These are phyloP conservation scores for Condylura cristata DNA, from an alignment of 2,113 vertebrate species.

Conservation along the genomic window DNA sequence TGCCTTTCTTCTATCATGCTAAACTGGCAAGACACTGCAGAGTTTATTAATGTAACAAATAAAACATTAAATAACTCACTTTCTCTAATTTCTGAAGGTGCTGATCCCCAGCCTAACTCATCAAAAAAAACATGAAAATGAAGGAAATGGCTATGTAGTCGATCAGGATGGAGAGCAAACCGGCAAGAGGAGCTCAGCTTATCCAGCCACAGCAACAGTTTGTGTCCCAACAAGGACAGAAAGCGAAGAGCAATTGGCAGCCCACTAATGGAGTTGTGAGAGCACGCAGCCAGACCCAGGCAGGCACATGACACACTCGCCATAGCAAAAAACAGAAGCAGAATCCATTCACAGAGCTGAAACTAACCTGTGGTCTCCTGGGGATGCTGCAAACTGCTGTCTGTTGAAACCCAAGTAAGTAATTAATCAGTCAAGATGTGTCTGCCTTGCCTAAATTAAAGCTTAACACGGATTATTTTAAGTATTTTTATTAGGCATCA, in stretches of 20 bases:
- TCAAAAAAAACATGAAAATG: conserved; percentile 51
- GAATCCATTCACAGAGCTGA: background rate
- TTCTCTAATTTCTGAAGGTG: background rate
- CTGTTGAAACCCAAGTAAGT: conserved; percentile 76
- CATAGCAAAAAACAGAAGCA: background rate
- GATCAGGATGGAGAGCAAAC: conserved; percentile 40
- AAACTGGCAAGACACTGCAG: background rate
- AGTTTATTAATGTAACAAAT: conserved; percentile 24
- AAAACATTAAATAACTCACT: background rate
- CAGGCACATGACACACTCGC: conserved; percentile 58
- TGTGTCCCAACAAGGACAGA: conserved; percentile 34
- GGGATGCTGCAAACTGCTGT: conserved; percentile 65
- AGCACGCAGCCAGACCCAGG: conserved; percentile 12
- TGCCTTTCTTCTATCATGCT: background rate
- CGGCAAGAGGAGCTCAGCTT: conserved; percentile 12
- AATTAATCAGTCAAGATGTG: conserved; percentile 59
- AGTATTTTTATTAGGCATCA: background rate
- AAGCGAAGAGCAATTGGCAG: conserved; percentile 51
- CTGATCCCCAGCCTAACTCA: background rate
- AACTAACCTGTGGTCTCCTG: conserved; percentile 76
- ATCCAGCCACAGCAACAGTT: conserved; percentile 37
- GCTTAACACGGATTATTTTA: background rate
- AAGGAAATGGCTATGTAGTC: background rate
- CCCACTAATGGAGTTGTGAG: background rate
- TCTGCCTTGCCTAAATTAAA: conserved; percentile 37